Conservation (phyloP, 2,888 invertebrate species). For the Acleris cristana region DNA sequence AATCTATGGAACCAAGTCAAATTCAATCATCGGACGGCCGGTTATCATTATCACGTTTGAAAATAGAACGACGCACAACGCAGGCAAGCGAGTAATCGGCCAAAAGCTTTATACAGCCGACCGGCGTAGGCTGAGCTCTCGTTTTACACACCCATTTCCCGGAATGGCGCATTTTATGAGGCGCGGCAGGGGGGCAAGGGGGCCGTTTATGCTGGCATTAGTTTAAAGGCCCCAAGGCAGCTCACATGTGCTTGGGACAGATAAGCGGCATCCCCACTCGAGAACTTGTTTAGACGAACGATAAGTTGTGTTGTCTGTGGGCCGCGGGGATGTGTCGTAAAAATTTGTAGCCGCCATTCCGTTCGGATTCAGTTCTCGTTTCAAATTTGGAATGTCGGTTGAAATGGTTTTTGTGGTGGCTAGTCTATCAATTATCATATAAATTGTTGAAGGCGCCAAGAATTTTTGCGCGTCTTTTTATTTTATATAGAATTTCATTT, state of each 20-base stretch:
- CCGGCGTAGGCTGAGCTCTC: constrained; percentile 62
- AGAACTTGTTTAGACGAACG: constrained; percentile 78
- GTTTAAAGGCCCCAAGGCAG: constrained; percentile 76
- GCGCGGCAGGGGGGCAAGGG: constrained; percentile 56
- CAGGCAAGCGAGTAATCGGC: constrained; percentile 78
- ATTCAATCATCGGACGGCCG: constrained; percentile 49
- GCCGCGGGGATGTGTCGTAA: constrained; percentile 58
- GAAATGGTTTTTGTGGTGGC: neutral
- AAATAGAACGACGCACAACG: constrained; percentile 81
- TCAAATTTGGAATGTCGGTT: constrained; percentile 8
- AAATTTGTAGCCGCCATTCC: constrained; percentile 41
- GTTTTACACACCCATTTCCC: constrained; percentile 70
- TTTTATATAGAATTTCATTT: neutral
- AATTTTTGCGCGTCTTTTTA: neutral
- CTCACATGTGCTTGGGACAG: constrained; percentile 77
- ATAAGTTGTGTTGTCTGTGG: constrained; percentile 77
- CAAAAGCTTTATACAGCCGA: constrained; percentile 72
- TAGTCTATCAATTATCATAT: neutral
- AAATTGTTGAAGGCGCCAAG: neutral
- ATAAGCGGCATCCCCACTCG: constrained; percentile 81
- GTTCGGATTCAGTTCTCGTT: constrained; percentile 43
- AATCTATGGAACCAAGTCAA: constrained; percentile 26
- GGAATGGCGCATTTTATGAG: constrained; percentile 69
- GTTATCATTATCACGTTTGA: constrained; percentile 82
- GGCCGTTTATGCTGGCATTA: constrained; percentile 67